Conservation (phyloP, 2,113 vertebrate species). For the Chiloscyllium plagiosum region DNA sequence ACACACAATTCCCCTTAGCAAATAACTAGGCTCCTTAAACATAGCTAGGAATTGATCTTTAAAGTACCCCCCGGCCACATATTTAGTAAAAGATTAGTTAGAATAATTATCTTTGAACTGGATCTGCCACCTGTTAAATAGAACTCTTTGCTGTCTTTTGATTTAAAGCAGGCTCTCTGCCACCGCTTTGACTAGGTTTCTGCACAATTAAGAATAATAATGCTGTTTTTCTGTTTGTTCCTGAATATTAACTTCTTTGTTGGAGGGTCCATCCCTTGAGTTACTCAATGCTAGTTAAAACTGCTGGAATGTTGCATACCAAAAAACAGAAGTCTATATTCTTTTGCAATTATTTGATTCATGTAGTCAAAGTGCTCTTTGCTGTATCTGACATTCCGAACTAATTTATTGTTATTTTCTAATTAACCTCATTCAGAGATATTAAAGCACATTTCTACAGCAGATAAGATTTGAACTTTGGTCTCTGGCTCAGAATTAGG, state of each 20-base stretch:
- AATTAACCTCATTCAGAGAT: too few species aligned
- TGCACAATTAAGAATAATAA: neutral
- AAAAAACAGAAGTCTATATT: neutral
- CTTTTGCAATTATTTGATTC: neutral
- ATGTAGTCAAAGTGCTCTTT: neutral
- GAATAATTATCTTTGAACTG: neutral
- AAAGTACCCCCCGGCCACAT: conserved; percentile 4
- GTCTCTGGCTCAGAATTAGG: too few species aligned
- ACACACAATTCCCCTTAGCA: neutral
- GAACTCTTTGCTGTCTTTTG: neutral
- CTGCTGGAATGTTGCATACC: neutral
- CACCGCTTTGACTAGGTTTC: neutral
- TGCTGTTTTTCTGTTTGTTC: neutral
- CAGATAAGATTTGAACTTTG: too few species aligned
- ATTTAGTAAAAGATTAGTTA: conserved; percentile 13
- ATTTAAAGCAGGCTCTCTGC: neutral
- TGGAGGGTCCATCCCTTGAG: neutral
- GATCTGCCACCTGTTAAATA: neutral
- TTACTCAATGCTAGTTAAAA: neutral
- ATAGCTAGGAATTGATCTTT: conserved; percentile 3
- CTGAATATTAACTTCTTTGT: neutral
- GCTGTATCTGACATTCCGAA: neutral
- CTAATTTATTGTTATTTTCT: neutral
- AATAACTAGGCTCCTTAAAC: neutral
- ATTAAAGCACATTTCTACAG: too few species aligned